Percentiles rank a stretch among this genome's conserved stretches.
Evolutionary conservation across 2,113 vertebrate genomes (phyloP).

Genomic region (Prinia subflava): DNA sequence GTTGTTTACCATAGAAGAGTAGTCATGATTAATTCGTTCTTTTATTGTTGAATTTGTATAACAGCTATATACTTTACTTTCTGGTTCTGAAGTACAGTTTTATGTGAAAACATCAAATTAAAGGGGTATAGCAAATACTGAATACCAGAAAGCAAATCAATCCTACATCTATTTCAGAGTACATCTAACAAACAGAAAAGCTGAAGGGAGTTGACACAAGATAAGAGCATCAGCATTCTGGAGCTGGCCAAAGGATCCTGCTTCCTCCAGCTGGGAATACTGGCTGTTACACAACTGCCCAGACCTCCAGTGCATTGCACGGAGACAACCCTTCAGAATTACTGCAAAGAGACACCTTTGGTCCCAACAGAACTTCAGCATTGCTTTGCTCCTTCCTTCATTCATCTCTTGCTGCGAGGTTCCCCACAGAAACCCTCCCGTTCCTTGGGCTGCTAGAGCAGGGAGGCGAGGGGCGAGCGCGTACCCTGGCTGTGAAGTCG

Average conservation of each 20-base stretch:
- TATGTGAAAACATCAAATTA: not conserved
- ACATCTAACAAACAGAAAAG: not conserved
- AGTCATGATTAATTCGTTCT: not conserved
- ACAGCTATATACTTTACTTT: not conserved
- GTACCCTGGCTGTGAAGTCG: constrained; percentile 94
- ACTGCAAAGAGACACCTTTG: not conserved
- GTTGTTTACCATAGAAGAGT: not conserved
- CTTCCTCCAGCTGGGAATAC: not conserved
- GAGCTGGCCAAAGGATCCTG: not conserved
- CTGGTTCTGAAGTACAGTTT: not conserved
- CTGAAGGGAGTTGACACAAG: not conserved
- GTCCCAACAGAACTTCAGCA: not conserved
- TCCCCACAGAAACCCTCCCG: not conserved
- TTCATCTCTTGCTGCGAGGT: not conserved
- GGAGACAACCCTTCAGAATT: not conserved
- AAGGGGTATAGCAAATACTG: not conserved
- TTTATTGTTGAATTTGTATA: not conserved
- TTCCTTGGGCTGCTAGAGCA: not conserved
- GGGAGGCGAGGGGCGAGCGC: not conserved
- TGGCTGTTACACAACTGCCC: not conserved
- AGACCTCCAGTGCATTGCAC: not conserved
- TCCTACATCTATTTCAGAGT: not conserved
- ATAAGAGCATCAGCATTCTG: not conserved
- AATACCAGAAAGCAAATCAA: not conserved
- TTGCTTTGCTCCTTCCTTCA: not conserved